Percentiles rank a stretch among this genome's conserved stretches.
phyloP scores from a whole-genome alignment of 2,888 invertebrate genomes.

The Eilema depressum region DNA sequence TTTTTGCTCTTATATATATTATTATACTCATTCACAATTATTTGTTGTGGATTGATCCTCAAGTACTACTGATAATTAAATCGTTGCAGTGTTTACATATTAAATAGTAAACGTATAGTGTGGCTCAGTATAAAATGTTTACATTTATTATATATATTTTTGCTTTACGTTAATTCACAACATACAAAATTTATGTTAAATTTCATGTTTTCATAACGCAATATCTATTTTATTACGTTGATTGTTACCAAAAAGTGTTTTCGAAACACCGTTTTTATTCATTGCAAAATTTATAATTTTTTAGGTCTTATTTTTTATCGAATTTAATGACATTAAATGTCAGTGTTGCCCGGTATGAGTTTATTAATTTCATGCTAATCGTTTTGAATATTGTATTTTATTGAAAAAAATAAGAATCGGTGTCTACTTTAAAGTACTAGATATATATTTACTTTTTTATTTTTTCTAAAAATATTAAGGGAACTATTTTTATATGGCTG shows the following conservation, averaged over 20 bases:
- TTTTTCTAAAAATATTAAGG: slow-evolving; percentile 39
- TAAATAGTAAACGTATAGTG: slow-evolving; percentile 1
- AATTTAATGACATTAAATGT: slow-evolving; percentile 52
- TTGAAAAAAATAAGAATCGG: not conserved
- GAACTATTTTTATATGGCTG: slow-evolving; percentile 52
- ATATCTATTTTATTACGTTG: not conserved
- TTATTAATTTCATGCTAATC: slow-evolving; percentile 24
- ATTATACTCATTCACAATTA: not conserved
- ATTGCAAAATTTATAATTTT: slow-evolving; percentile 12
- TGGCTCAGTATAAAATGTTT: not conserved
- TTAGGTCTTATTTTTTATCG: slow-evolving; percentile 10
- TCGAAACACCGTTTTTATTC: slow-evolving; percentile 7
- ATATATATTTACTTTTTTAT: slow-evolving; percentile 20
- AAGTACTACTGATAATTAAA: not conserved
- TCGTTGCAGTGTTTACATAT: not conserved
- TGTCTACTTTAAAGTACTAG: slow-evolving; percentile 16
- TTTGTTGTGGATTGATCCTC: not conserved
- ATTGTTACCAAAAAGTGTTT: slow-evolving; percentile 8
- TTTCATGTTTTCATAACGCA: not conserved
- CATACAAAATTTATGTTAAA: slow-evolving; percentile 12
- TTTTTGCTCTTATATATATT: not conserved
- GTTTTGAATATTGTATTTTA: slow-evolving; percentile 18
- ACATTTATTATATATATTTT: not conserved
- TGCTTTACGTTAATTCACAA: slow-evolving; percentile 10
- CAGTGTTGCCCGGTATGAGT: slow-evolving; percentile 25